Evolutionary conservation across 2,888 invertebrate genomes (phyloP).

Genomic region (Hofmannophila pseudospretella): DNA sequence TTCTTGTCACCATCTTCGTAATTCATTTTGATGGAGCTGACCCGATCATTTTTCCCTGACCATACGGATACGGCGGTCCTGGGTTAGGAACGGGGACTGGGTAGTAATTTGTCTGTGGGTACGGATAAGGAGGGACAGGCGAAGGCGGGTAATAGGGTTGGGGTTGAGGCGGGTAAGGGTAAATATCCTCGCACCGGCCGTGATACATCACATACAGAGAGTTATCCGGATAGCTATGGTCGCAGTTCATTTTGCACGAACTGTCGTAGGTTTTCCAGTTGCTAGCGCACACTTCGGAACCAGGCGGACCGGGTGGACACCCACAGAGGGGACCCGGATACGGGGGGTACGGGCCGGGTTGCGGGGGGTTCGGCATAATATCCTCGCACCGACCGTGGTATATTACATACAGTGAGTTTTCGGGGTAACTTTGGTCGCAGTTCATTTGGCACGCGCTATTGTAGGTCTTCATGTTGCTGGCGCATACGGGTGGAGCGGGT

Average conservation of each 20-base stretch:
- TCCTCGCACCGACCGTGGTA: constrained; percentile 14
- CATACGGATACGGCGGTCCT: neutral
- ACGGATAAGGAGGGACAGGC: too few relatives aligned
- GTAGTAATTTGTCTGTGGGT: neutral
- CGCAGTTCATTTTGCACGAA: constrained; percentile 17
- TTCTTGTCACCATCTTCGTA: too few relatives aligned
- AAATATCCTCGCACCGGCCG: constrained; percentile 14
- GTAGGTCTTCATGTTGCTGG: constrained; percentile 19
- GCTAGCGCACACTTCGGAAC: constrained; percentile 23
- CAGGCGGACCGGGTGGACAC: neutral
- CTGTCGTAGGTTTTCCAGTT: constrained; percentile 17
- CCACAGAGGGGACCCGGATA: neutral
- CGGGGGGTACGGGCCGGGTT: too few relatives aligned
- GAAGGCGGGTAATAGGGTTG: neutral
- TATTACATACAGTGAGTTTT: constrained; percentile 5
- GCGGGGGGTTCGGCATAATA: too few relatives aligned
- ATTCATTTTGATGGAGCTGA: neutral
- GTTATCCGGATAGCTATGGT: neutral
- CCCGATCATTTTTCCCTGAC: too few relatives aligned
- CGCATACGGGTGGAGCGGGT: constrained; percentile 15
- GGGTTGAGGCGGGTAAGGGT: neutral
- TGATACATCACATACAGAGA: constrained; percentile 11
- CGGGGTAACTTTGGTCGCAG: constrained; percentile 5
- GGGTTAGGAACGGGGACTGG: neutral
- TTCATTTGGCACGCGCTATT: constrained; percentile 14